These are phyloP conservation scores for Eurytoma californica DNA, from an alignment of 2,888 invertebrate species.

Conservation along the genomic window DNA sequence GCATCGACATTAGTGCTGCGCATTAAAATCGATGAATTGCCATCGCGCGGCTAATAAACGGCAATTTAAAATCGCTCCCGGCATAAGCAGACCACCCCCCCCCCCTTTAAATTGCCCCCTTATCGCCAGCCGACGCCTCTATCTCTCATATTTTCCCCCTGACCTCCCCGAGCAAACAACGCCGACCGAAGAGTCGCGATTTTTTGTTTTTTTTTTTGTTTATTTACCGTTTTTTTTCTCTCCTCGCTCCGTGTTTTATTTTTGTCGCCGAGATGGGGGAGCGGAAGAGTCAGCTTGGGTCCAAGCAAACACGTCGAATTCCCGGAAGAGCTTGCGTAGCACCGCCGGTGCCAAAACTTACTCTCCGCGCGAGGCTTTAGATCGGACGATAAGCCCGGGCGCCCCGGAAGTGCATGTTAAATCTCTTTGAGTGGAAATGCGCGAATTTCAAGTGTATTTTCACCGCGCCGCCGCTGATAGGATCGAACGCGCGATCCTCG, in stretches of 20 bases:
- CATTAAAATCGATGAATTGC: conserved; percentile 22
- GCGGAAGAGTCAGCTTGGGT: not conserved
- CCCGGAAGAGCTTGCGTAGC: conserved; percentile 8
- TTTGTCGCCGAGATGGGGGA: no score
- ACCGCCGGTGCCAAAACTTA: conserved; percentile 9
- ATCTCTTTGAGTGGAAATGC: conserved; percentile 8
- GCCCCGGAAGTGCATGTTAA: conserved; percentile 4
- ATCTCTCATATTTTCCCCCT: no score
- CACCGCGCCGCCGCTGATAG: not conserved
- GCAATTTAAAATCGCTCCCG: conserved; percentile 27
- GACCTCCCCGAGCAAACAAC: not conserved
- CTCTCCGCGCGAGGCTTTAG: not conserved
- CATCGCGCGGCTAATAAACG: conserved; percentile 23
- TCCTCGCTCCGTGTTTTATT: not conserved
- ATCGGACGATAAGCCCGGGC: not conserved
- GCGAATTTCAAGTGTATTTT: not conserved
- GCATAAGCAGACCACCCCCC: no score
- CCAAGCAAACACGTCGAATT: not conserved
- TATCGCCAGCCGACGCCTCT: not conserved
- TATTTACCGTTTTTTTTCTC: no score
- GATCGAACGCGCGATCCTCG: no score
- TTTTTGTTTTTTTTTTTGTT: no score
- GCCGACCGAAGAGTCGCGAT: no score
- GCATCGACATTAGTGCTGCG: conserved; percentile 24
- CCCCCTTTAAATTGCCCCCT: not conserved